A percentile compares a stretch with the other conserved stretches of the same genome.
These are phyloP conservation scores for Parasteatoda lunata DNA, from an alignment of 2,888 invertebrate genomes.

Conservation along the genomic window DNA sequence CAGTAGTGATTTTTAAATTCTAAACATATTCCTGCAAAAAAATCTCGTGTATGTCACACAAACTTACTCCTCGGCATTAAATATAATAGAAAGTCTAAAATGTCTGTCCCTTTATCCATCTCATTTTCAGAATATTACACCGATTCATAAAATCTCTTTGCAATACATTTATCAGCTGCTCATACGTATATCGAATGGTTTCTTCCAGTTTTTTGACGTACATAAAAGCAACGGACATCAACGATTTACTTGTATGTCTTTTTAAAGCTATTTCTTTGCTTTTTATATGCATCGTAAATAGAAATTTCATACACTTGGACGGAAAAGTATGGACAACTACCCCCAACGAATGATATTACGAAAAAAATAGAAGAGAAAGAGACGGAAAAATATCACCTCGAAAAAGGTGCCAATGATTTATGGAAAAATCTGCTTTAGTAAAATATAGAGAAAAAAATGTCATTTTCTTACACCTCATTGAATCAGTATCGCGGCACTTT, in stretches of 20 bases:
- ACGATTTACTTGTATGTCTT: constrained; percentile 1
- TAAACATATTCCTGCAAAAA: too few relatives aligned
- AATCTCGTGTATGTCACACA: too few relatives aligned
- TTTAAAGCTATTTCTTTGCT: neutral
- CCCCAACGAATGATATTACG: neutral
- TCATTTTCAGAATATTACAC: too few relatives aligned
- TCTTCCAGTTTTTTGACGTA: too few relatives aligned
- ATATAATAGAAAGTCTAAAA: too few relatives aligned
- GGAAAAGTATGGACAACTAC: neutral
- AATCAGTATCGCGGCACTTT: constrained; percentile 44
- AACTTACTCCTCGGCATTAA: too few relatives aligned
- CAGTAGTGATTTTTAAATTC: too few relatives aligned
- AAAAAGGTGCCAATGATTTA: constrained; percentile 44
- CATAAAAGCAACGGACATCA: neutral
- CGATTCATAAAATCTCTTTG: too few relatives aligned
- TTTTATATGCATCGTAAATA: constrained; percentile 1
- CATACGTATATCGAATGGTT: too few relatives aligned
- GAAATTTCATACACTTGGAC: neutral
- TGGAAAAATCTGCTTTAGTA: constrained; percentile 37
- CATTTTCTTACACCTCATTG: constrained; percentile 50
- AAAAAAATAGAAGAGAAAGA: neutral
- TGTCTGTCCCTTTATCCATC: too few relatives aligned
- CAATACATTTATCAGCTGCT: too few relatives aligned
- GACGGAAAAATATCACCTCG: constrained; percentile 30
- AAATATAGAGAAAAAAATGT: constrained; percentile 48